Conservation (phyloP, 2,797 vertebrate species). For the Bryconaethiops microstoma region DNA sequence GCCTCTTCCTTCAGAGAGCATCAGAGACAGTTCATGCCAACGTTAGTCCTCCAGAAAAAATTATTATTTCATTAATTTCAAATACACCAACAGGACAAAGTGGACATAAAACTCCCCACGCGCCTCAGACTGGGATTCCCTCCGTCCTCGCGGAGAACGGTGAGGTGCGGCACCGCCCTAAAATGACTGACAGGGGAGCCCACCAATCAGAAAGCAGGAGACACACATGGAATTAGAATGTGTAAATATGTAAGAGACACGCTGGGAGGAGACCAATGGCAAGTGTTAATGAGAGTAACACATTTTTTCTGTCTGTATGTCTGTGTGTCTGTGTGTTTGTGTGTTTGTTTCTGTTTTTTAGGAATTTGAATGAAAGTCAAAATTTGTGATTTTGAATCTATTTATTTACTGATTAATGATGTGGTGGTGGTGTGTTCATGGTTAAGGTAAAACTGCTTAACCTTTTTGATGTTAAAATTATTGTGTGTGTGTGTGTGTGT, state of each 20-base stretch:
- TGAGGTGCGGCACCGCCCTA: not conserved
- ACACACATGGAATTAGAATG: not conserved
- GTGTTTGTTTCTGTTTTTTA: no score
- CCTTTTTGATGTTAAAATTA: no score
- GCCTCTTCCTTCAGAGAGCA: not conserved
- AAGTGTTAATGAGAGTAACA: conserved; percentile 1
- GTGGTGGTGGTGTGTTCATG: no score
- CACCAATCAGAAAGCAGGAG: conserved; percentile 33
- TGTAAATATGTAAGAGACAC: not conserved
- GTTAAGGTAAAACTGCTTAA: no score
- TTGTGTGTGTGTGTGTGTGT: no score
- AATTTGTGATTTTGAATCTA: no score
- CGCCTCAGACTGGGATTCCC: conserved; percentile 10
- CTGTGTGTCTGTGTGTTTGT: not conserved
- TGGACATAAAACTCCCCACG: not conserved
- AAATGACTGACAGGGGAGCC: not conserved
- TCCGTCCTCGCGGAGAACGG: not conserved
- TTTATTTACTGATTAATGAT: no score
- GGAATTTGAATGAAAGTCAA: no score
- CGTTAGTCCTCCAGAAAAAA: not conserved
- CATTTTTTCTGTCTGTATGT: not conserved
- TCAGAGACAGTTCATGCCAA: no score
- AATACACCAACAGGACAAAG: not conserved
- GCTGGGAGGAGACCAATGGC: not conserved
- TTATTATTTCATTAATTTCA: not conserved